Percentiles rank a stretch among this genome's conserved stretches.
Evolutionary conservation across 2,888 invertebrate genomes (phyloP).

Genomic region (Brenthis daphne): DNA sequence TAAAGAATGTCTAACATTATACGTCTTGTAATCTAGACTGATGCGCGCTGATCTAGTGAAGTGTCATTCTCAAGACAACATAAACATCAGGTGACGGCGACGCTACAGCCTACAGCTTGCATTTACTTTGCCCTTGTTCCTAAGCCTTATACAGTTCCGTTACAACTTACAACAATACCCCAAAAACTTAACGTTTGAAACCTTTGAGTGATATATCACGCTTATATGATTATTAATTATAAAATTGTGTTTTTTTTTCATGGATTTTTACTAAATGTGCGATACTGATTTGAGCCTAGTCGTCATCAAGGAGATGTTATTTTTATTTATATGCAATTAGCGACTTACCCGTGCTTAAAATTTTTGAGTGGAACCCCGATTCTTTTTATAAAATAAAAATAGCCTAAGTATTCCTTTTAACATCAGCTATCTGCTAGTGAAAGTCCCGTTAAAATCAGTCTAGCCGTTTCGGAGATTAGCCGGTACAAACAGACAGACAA

Average conservation of each 20-base stretch:
- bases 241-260: conserved; percentile 1
- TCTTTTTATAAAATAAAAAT: too few relatives aligned
- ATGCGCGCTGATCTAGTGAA: conserved; percentile 59
- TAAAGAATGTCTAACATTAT: conserved; percentile 11
- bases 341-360: too few relatives aligned
- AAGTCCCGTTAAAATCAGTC: too few relatives aligned
- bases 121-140: conserved; percentile 23
- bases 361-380: too few relatives aligned
- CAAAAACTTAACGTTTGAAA: conserved; percentile 2
- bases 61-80: conserved; percentile 75
- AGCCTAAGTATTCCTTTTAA: too few relatives aligned
- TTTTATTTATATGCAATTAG: too few relatives aligned
- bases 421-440: too few relatives aligned
- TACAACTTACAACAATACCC: not conserved
- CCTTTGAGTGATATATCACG: conserved; percentile 6
- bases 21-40: conserved; percentile 42
- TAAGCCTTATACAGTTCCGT: not conserved
- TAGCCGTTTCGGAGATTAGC: too few relatives aligned
- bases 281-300: not conserved
- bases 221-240: conserved; percentile 2
- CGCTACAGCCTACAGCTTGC: conserved; percentile 24
- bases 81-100: conserved; percentile 65
- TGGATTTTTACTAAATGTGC: not conserved
- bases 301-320: not conserved
- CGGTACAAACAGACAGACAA: too few relatives aligned